Evolutionary conservation across 2,797 vertebrate species (phyloP).

Genomic region (Sebastes iracundus): DNA sequence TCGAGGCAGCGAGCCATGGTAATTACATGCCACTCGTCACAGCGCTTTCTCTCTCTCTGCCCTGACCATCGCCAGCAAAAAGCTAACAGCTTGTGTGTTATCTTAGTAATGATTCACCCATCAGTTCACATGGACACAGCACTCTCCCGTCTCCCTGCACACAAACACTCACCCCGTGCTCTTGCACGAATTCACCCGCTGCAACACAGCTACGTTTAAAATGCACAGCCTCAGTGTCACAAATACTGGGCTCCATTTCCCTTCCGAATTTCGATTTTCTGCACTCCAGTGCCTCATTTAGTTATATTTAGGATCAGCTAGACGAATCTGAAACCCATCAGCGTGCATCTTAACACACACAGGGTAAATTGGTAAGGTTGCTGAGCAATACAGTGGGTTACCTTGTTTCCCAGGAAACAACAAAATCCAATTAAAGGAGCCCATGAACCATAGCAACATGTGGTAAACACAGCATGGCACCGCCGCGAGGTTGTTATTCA

Average conservation of each 20-base stretch:
- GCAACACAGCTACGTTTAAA: conserved; percentile 40
- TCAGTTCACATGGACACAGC: conserved; percentile 60
- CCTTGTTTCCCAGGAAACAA: conserved; percentile 76
- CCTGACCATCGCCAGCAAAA: conserved; percentile 47
- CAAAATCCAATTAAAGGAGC: conserved; percentile 75
- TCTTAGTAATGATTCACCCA: conserved; percentile 72
- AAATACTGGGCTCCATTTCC: conserved; percentile 36
- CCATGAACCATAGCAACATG: conserved; percentile 76
- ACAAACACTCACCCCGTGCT: conserved; percentile 32
- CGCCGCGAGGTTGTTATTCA: conserved; percentile 72
- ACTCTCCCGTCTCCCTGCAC: conserved; percentile 41
- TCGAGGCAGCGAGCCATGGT: conserved; percentile 61
- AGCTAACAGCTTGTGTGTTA: conserved; percentile 73
- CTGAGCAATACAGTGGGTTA: conserved; percentile 73
- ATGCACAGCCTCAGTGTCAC: conserved; percentile 24
- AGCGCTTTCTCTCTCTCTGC: conserved; percentile 44
- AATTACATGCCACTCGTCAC: conserved; percentile 70
- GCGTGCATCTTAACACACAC: conserved; percentile 44
- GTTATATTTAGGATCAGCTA: conserved; percentile 49
- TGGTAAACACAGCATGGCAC: conserved; percentile 73
- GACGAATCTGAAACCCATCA: conserved; percentile 43
- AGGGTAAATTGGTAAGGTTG: conserved; percentile 55
- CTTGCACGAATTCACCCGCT: conserved; percentile 28
- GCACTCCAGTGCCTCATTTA: conserved; percentile 32
- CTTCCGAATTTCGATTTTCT: conserved; percentile 29